Percentiles rank a stretch among this genome's conserved stretches.
phyloP scores from a whole-genome alignment of 1,140 invertebrate species.

The roundworm (Caenorhabditis elegans) region WBcel235 BX284603.4:8296001-8296500 shows the following conservation, averaged over 20 bases:
- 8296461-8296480: conserved; percentile 17
- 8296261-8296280: background rate
- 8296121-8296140: conserved; percentile 13
- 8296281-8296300: background rate
- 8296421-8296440: background rate
- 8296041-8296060: no score
- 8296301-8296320: conserved; percentile 20
- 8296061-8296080: no score
- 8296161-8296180: background rate
- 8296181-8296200: conserved; percentile 33
- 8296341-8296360: background rate
- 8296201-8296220: background rate
- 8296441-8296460: conserved; percentile 23
- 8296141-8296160: background rate
- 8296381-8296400: background rate
- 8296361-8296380: background rate
- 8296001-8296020: no score
- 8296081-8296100: no score
- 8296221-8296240: background rate
- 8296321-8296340: background rate
- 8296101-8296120: background rate
- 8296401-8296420: background rate
- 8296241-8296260: no score
- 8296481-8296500: background rate
- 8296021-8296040: no score